phyloP scores from a whole-genome alignment of 2,888 invertebrate species.

The Slavum lentiscoides region DNA sequence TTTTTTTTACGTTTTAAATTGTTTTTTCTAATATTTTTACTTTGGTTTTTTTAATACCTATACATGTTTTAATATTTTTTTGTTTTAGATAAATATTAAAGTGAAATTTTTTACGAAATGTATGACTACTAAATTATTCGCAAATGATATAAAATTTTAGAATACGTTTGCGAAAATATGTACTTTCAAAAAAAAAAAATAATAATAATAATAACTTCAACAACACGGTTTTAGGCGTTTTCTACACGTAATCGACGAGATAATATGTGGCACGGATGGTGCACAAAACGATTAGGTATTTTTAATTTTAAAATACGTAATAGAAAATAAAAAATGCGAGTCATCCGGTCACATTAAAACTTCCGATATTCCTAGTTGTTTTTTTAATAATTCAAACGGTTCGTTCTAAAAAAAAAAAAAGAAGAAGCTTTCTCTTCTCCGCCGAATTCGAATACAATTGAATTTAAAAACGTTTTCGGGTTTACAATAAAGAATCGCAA shows the following conservation, averaged over 20 bases:
- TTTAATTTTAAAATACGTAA: no score
- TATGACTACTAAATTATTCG: no score
- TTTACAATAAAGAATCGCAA: conserved; percentile 24
- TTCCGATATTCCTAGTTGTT: neutral
- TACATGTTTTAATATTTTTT: no score
- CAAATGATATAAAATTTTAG: no score
- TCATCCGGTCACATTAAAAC: conserved; percentile 1
- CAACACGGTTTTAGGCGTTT: neutral
- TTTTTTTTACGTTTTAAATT: no score
- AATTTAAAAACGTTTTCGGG: neutral
- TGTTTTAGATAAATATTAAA: no score
- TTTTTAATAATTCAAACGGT: neutral
- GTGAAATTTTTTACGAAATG: no score
- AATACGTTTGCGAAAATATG: no score
- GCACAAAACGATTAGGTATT: neutral
- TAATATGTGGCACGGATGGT: neutral
- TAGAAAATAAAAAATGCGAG: neutral
- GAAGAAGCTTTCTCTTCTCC: conserved; percentile 11
- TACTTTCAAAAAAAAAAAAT: no score
- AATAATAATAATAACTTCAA: no score
- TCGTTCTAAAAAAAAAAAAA: neutral
- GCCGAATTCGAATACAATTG: conserved; percentile 6
- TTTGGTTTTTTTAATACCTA: no score
- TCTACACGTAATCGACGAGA: neutral
- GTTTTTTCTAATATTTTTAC: no score